Percentiles rank a stretch among this genome's conserved stretches.
phyloP scores from a whole-genome alignment of 2,888 invertebrate species.

The Nomada hirtipes region DNA sequence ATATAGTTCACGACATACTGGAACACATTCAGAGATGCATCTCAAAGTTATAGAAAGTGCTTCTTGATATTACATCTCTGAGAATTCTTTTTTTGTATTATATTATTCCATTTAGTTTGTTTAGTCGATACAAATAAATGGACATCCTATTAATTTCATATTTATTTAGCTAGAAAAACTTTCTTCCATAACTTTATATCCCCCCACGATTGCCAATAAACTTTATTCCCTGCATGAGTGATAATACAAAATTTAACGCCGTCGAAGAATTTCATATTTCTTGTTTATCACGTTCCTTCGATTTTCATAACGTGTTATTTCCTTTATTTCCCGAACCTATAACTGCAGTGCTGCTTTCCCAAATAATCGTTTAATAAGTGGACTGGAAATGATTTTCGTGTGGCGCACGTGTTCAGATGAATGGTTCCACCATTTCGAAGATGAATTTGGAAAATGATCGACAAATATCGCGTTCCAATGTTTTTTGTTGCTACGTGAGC shows the following conservation, averaged over 20 bases:
- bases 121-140: too few species aligned
- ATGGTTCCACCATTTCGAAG: slow-evolving; percentile 27
- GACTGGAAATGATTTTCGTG: slow-evolving; percentile 54
- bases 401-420: slow-evolving; percentile 18
- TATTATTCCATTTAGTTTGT: too few species aligned
- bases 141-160: too few species aligned
- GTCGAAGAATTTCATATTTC: neutral
- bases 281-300: neutral
- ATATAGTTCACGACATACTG: too few species aligned
- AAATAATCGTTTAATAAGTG: slow-evolving; percentile 62
- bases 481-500: slow-evolving; percentile 28
- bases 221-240: too few species aligned
- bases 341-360: slow-evolving; percentile 33
- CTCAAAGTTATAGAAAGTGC: too few species aligned
- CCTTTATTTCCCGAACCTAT: slow-evolving; percentile 24
- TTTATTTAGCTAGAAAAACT: too few species aligned
- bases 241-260: neutral
- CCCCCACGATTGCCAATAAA: too few species aligned
- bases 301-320: neutral
- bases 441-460: slow-evolving; percentile 37
- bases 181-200: too few species aligned
- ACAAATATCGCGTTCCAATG: slow-evolving; percentile 28
- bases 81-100: too few species aligned
- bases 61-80: too few species aligned
- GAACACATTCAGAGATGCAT: too few species aligned